Conservation (phyloP, 2,113 vertebrate genomes). For the Pseudorasbora parva region DNA sequence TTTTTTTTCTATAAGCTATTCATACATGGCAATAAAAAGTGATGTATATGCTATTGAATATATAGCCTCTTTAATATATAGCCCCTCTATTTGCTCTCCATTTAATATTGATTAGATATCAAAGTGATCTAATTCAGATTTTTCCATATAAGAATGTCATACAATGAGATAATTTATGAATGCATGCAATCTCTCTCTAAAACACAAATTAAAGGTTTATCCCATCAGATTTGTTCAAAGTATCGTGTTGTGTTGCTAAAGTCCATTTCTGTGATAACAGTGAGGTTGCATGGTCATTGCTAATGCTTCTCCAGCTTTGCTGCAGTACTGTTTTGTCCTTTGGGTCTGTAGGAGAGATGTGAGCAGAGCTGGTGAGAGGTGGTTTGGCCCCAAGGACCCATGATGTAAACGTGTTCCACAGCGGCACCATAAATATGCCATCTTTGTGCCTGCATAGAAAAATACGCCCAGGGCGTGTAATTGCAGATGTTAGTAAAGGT, state of each 20-base stretch:
- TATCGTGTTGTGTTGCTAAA: too few relatives aligned
- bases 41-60: too few relatives aligned
- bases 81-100: too few relatives aligned
- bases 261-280: background rate
- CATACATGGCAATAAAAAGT: too few relatives aligned
- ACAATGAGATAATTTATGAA: too few relatives aligned
- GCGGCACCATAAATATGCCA: conserved; percentile 32
- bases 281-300: background rate
- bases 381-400: conserved; percentile 14
- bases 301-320: background rate
- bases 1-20: too few relatives aligned
- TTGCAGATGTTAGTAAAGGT: conserved; percentile 23
- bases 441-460: conserved; percentile 17
- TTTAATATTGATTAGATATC: background rate
- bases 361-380: conserved; percentile 54
- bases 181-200: background rate
- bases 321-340: background rate
- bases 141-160: too few relatives aligned
- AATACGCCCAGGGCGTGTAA: conserved; percentile 6
- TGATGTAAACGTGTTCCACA: conserved; percentile 1
- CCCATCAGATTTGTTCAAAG: too few relatives aligned
- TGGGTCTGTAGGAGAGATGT: conserved; percentile 47
- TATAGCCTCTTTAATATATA: too few relatives aligned
- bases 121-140: background rate
- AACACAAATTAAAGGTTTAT: background rate